A percentile compares a stretch with the other conserved stretches of the same genome.
phyloP scores from a whole-genome alignment of 1,140 invertebrate species.

The Kradibia gibbosae region DNA sequence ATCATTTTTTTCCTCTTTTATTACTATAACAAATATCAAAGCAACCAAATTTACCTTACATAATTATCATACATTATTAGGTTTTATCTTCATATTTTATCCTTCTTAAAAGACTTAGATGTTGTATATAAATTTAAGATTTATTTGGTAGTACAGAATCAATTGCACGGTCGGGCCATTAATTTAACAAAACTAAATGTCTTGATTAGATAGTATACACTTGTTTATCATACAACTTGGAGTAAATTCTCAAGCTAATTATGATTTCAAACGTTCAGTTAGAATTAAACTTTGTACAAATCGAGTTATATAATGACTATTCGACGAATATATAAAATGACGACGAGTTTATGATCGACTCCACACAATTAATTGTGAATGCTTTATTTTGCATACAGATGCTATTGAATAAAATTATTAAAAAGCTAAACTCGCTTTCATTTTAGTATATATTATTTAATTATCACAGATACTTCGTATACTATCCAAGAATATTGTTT shows the following conservation, averaged over 20 bases:
- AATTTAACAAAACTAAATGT: not conserved
- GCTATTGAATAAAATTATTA: conserved; percentile 17
- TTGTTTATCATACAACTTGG: not conserved
- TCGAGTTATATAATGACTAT: not conserved
- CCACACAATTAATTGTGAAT: not conserved
- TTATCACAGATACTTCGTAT: conserved; percentile 50
- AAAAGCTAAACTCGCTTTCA: conserved; percentile 13
- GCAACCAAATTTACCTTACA: not conserved
- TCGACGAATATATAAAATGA: not conserved
- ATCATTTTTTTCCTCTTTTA: not conserved
- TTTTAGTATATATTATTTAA: not conserved
- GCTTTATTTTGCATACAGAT: not conserved
- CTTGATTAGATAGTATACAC: not conserved
- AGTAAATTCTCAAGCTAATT: not conserved
- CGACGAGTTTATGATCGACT: not conserved
- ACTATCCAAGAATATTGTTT: conserved; percentile 45
- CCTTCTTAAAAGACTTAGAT: not conserved
- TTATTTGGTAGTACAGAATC: conserved; percentile 22
- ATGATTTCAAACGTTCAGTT: not conserved
- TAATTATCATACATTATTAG: conserved; percentile 33
- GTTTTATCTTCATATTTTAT: conserved; percentile 1
- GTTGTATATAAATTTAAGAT: not conserved
- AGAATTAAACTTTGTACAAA: not conserved
- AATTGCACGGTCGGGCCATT: not conserved
- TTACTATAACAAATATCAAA: not conserved